Conservation (phyloP, 2,797 vertebrate genomes). For the Chrysolophus pictus region DNA sequence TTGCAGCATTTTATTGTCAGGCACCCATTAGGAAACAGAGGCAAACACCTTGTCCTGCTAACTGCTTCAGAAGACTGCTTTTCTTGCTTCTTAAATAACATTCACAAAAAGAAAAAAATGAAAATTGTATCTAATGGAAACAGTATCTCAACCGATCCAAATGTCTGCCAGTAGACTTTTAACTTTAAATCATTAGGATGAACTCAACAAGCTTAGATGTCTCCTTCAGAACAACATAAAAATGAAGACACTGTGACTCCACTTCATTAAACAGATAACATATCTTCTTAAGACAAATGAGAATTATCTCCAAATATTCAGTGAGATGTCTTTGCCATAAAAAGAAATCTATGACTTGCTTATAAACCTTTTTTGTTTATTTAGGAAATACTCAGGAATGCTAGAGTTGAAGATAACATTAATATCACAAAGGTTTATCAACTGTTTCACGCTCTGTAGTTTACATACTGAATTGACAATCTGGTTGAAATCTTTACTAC, state of each 20-base stretch:
- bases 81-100: conserved; percentile 8
- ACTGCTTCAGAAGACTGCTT: conserved; percentile 17
- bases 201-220: neutral
- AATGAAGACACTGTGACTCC: neutral
- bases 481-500: conserved; percentile 30
- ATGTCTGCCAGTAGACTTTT: neutral
- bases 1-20: neutral
- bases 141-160: neutral
- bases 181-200: neutral
- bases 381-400: conserved; percentile 3
- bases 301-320: neutral
- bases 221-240: conserved; percentile 4
- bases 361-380: conserved; percentile 30
- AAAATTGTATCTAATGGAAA: neutral
- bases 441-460: neutral
- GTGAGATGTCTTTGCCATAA: neutral
- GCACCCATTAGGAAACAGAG: neutral
- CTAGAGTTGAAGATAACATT: neutral
- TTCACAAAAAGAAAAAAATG: rapidly evolving
- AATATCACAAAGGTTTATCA: neutral
- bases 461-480: neutral
- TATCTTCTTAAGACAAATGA: neutral
- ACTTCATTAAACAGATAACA: neutral
- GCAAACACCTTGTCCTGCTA: neutral
- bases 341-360: conserved; percentile 4